These are phyloP conservation scores for Mycalesis mineus DNA, from an alignment of 2,888 invertebrate species.

Conservation along the genomic window DNA sequence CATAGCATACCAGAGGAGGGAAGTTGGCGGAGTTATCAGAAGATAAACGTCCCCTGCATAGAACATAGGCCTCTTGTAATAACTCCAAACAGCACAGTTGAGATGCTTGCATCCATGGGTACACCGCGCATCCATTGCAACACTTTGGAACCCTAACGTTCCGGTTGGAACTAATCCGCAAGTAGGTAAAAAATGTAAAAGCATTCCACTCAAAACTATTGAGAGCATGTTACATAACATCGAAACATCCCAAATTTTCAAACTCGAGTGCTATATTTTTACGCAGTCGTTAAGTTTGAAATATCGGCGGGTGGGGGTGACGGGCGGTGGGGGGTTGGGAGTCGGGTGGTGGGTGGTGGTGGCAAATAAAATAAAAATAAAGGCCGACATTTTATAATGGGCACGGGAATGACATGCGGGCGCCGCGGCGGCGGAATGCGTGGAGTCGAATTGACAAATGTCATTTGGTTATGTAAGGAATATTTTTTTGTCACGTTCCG, in stretches of 20 bases:
- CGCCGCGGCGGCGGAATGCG: constrained; percentile 53
- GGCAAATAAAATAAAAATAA: constrained; percentile 75
- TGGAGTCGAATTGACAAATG: constrained; percentile 31
- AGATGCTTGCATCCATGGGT: no score
- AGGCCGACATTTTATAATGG: constrained; percentile 78
- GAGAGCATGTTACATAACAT: constrained; percentile 17
- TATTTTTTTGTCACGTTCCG: constrained; percentile 5
- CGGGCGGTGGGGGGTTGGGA: constrained; percentile 30
- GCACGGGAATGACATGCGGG: constrained; percentile 75
- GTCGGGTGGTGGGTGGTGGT: constrained; percentile 36
- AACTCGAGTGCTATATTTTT: constrained; percentile 68
- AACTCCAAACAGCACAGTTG: no score
- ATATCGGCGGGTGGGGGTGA: constrained; percentile 54
- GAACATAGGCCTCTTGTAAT: no score
- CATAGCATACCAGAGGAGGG: no score
- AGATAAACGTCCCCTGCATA: no score
- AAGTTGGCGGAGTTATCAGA: no score
- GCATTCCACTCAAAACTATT: constrained; percentile 13
- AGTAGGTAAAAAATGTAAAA: not conserved
- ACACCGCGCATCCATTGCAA: no score
- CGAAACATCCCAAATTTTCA: constrained; percentile 44
- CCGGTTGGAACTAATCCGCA: no score
- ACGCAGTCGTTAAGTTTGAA: constrained; percentile 76
- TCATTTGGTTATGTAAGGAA: constrained; percentile 15
- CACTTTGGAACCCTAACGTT: no score